phyloP scores from a whole-genome alignment of 2,113 vertebrate species.

The Chaetorhynchus papuensis region DNA sequence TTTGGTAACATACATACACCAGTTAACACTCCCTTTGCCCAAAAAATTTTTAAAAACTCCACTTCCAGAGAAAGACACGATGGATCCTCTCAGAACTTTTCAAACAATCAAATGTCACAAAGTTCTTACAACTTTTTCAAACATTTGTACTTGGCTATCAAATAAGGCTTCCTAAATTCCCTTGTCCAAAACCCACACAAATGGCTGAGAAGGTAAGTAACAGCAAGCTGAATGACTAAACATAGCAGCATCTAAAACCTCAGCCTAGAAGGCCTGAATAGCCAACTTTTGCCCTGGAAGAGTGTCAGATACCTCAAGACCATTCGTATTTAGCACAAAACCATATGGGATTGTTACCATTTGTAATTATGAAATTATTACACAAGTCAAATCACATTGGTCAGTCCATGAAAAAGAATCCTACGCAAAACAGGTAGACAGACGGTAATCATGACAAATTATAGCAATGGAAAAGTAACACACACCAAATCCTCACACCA shows the following conservation, averaged over 20 bases:
- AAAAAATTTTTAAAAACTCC: accelerated
- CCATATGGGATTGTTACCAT: not conserved
- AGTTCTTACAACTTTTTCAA: not conserved
- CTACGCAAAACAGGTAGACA: not conserved
- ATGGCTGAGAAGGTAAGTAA: not conserved
- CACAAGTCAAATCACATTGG: not conserved
- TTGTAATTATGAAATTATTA: not conserved
- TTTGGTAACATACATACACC: not conserved
- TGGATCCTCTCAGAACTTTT: not conserved
- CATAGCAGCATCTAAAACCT: not conserved
- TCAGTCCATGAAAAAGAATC: not conserved
- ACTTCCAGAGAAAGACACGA: not conserved
- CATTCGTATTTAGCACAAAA: not conserved
- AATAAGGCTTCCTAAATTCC: not conserved
- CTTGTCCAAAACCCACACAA: not conserved
- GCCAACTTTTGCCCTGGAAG: not conserved
- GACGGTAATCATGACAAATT: not conserved
- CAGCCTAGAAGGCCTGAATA: not conserved
- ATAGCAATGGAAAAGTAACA: not conserved
- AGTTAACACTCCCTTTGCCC: not conserved
- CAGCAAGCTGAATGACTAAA: not conserved
- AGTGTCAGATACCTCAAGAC: not conserved
- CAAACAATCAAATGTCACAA: not conserved
- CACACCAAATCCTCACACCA: not conserved
- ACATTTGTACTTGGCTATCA: not conserved